Base-by-base conservation (phyloP, 2,797 vertebrate species). In the Petrocephalus sullivani region DNA sequence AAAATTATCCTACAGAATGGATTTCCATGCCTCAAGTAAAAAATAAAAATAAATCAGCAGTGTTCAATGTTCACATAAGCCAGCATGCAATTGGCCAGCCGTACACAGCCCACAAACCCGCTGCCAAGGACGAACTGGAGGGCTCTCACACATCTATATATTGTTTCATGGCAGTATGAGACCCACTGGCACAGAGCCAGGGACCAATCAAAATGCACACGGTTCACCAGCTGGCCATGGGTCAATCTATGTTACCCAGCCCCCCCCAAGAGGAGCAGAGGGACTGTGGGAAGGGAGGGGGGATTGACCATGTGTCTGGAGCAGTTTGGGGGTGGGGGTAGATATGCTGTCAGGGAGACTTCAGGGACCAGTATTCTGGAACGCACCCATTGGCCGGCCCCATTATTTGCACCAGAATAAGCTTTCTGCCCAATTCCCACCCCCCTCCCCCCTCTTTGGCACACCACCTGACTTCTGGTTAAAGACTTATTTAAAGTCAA, bases 301-400 rank as follows among this genome's bases (percentile, higher is more conserved):
- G 81, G 16, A 28, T 33, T 37, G 49, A 21, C 33, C 46, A 37
- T 19, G 16, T 46, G 84, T 23, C 23, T 19, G 4, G 23, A 23
- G 9, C 10, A 16, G 19, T 41, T 41, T 41, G 37, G 19, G 51
- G n/a, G 21, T 4, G 53, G 51, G 83, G 83, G 21, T 16, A 4
- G 28, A 58, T 88, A 85, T 87, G 84, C 88, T 87, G 90, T 92
- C 86, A 88, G 89, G 89, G 19, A 41, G 82, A n/a, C 5, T 87
- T 90, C 89, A 33, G 91, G 89, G 57, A n/a, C 5, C 57, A 86
- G 85, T n/a, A 49, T 58, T 46, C 37, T 51, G 57, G 57, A 87
- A 87, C n/a, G 58, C 10, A 57, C 37, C 21, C 41, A 10, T 87
- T 57, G 41, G 57, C 57, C 16, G 49, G 28, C 37, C 19, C 28